Conservation (phyloP, 2,113 vertebrate species). For the Vanacampus margaritifer region DNA sequence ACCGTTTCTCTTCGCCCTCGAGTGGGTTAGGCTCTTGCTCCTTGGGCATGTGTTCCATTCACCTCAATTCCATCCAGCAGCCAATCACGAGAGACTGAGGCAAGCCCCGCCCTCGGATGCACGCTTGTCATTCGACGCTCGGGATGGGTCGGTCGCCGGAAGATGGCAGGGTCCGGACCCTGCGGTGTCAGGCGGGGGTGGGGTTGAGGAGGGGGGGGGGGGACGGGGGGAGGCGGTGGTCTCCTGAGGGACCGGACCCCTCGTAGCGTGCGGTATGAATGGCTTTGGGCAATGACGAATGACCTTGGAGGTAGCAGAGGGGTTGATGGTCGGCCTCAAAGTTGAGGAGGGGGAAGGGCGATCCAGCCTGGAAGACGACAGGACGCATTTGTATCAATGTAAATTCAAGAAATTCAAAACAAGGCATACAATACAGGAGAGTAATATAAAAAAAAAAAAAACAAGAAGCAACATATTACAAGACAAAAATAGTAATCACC, state of each 20-base stretch:
- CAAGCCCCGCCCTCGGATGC: slow-evolving; percentile 78
- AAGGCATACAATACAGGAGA: neutral
- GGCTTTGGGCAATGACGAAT: neutral
- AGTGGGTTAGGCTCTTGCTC: slow-evolving; percentile 78
- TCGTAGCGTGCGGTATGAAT: slow-evolving; percentile 5
- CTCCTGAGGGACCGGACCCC: slow-evolving; percentile 28
- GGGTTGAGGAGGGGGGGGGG: neutral
- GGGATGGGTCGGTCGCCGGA: slow-evolving; percentile 59
- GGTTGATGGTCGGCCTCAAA: slow-evolving; percentile 26
- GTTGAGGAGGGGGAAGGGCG: slow-evolving; percentile 5
- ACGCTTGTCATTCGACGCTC: slow-evolving; percentile 75
- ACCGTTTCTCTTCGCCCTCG: slow-evolving; percentile 81
- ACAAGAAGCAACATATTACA: neutral
- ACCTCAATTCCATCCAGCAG: slow-evolving; percentile 83
- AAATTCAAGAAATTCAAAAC: neutral
- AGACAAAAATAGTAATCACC: neutral
- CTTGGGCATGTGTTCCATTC: slow-evolving; percentile 82
- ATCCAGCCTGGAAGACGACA: slow-evolving; percentile 40
- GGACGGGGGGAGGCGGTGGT: neutral
- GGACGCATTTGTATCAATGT: neutral
- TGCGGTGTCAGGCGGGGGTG: slow-evolving; percentile 8
- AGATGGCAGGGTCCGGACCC: slow-evolving; percentile 60
- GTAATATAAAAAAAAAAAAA: neutral
- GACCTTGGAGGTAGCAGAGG: slow-evolving; percentile 11
- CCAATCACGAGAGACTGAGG: slow-evolving; percentile 82